Percentiles rank a stretch among this genome's conserved stretches.
Evolutionary conservation across 1,140 invertebrate genomes (phyloP).

Genomic region (Drosophila nebulosa): DNA sequence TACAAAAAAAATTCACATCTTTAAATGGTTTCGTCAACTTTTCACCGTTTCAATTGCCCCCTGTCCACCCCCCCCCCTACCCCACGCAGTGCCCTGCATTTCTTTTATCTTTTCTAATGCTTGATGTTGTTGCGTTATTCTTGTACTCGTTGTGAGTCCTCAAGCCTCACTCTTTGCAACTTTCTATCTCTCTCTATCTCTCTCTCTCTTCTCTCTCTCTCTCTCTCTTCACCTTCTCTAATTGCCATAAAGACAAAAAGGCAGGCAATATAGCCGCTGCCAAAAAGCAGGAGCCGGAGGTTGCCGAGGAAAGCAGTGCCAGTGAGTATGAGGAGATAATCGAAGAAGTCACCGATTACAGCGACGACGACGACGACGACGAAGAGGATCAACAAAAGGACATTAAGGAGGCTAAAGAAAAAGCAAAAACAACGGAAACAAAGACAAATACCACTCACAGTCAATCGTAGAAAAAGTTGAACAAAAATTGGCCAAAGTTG

Average conservation of each 20-base stretch:
- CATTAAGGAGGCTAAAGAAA: conserved; percentile 16
- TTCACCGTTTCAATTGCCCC: too few relatives aligned
- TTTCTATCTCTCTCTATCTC: conserved; percentile 3
- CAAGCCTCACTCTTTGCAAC: neutral
- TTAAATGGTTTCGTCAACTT: neutral
- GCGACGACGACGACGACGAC: conserved; percentile 47
- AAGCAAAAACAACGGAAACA: conserved; percentile 26
- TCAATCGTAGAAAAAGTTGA: conserved; percentile 84
- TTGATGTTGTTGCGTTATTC: conserved; percentile 25
- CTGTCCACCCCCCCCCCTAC: neutral
- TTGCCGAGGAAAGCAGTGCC: conserved; percentile 70
- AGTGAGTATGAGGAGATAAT: conserved; percentile 80
- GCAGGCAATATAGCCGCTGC: conserved; percentile 41
- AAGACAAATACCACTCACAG: conserved; percentile 82
- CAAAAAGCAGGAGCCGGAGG: conserved; percentile 23
- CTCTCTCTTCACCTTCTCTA: conserved; percentile 10
- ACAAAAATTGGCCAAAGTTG: conserved; percentile 76
- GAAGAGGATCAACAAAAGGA: conserved; percentile 28
- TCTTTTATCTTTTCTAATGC: conserved; percentile 15
- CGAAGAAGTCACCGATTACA: conserved; percentile 75
- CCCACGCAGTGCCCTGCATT: neutral
- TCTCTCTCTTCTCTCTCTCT: neutral
- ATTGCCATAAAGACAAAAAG: conserved; percentile 57
- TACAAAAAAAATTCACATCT: neutral
- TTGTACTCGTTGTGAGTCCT: neutral